Conservation (phyloP, 2,888 invertebrate genomes). For the Trisateles emortualis region DNA sequence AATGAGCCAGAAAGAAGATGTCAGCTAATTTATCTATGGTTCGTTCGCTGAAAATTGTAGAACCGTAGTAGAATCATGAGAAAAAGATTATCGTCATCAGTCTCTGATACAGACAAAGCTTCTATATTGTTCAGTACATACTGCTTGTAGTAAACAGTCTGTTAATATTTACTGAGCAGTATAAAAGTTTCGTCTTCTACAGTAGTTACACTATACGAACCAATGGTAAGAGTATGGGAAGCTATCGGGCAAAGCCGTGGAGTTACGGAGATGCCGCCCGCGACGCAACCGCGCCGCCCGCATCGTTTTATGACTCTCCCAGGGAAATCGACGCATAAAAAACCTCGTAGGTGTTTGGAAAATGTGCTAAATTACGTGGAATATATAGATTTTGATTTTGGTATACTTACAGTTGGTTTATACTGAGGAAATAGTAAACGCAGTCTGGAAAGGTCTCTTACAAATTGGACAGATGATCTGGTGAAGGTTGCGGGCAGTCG, state of each 20-base stretch:
- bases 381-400: conserved; percentile 25
- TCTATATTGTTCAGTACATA: too few relatives aligned
- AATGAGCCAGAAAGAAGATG: too few relatives aligned
- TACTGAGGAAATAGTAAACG: background rate
- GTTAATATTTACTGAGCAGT: too few relatives aligned
- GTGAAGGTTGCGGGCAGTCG: too few relatives aligned
- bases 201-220: background rate
- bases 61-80: too few relatives aligned
- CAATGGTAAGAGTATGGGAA: conserved; percentile 25
- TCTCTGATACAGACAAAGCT: too few relatives aligned
- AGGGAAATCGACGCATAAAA: conserved; percentile 49
- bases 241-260: conserved; percentile 47
- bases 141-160: too few relatives aligned
- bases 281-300: conserved; percentile 76
- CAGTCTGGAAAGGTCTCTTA: background rate
- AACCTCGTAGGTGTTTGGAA: conserved; percentile 30
- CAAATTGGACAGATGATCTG: too few relatives aligned
- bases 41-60: too few relatives aligned
- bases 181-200: conserved; percentile 1
- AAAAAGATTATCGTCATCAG: too few relatives aligned
- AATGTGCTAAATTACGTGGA: conserved; percentile 27
- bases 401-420: conserved; percentile 9
- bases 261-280: conserved; percentile 57
- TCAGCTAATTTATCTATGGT: too few relatives aligned
- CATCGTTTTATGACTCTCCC: conserved; percentile 73